Evolutionary conservation across 1,140 invertebrate species (phyloP).

Genomic region (Sesamia nonagrioides): DNA sequence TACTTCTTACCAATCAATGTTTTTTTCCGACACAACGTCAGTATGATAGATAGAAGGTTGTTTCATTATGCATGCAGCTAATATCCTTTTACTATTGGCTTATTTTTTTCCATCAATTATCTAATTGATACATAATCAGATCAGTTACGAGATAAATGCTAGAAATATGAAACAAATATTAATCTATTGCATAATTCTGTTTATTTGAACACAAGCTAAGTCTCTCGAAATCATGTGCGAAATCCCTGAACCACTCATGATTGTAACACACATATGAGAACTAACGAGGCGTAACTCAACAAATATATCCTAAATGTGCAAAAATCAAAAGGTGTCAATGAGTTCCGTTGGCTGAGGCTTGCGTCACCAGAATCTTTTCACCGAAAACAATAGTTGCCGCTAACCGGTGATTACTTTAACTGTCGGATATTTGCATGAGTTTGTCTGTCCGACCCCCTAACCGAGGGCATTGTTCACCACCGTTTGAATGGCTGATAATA

Average conservation of each 20-base stretch:
- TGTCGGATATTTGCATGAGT: constrained; percentile 76
- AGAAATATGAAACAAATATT: background rate
- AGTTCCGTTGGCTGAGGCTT: constrained; percentile 57
- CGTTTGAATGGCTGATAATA: constrained; percentile 76
- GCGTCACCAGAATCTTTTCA: constrained; percentile 67
- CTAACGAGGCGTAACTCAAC: background rate
- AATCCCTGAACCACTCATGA: constrained; percentile 3
- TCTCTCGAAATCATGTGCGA: constrained; percentile 24
- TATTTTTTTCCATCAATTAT: background rate
- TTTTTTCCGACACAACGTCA: constrained; percentile 27
- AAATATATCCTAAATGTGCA: constrained; percentile 38
- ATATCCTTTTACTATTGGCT: background rate
- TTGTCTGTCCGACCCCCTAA: constrained; percentile 66
- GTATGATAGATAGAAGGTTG: constrained; percentile 2
- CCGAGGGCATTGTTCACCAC: constrained; percentile 71
- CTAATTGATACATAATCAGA: background rate
- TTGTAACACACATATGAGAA: constrained; percentile 13
- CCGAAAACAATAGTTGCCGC: constrained; percentile 65
- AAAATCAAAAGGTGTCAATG: constrained; percentile 41
- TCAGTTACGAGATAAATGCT: background rate
- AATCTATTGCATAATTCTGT: constrained; percentile 2
- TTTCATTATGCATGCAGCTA: constrained; percentile 6
- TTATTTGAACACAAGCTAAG: background rate
- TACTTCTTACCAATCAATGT: constrained; percentile 12
- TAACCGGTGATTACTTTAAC: constrained; percentile 70